Percentiles rank a stretch among this genome's conserved stretches.
Conservation (phyloP, 2,888 invertebrate genomes). For the Acrobasis consociella region DNA sequence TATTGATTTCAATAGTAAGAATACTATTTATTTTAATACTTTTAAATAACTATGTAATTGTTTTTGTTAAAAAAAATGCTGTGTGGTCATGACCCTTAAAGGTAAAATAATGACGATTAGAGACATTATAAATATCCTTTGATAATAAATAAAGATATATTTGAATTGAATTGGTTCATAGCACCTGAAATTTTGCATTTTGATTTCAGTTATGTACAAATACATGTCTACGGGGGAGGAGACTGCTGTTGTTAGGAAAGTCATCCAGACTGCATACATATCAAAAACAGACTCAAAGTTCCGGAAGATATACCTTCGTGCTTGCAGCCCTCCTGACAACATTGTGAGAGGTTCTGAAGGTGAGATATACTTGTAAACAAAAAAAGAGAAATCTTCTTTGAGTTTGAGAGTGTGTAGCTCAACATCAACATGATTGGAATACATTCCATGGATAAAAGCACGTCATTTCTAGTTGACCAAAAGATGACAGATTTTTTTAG, state of each 20-base stretch:
- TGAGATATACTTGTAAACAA: conserved; percentile 40
- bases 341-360: conserved; percentile 89
- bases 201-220: conserved; percentile 87
- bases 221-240: conserved; percentile 86
- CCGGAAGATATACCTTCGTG: conserved; percentile 84
- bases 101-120: too few relatives aligned
- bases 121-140: too few relatives aligned
- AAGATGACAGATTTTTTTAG: background rate
- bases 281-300: conserved; percentile 84
- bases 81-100: too few relatives aligned
- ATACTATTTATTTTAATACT: too few relatives aligned
- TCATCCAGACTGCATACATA: conserved; percentile 71
- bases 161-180: too few relatives aligned
- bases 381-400: too few relatives aligned
- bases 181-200: background rate
- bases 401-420: too few relatives aligned
- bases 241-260: conserved; percentile 64
- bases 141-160: too few relatives aligned
- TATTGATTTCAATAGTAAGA: too few relatives aligned
- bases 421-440: too few relatives aligned
- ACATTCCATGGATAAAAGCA: background rate
- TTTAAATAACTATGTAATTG: too few relatives aligned
- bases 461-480: background rate
- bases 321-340: conserved; percentile 88
- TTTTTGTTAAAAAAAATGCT: too few relatives aligned